Conservation (phyloP, 2,113 vertebrate genomes). For the Clinocottus analis region DNA sequence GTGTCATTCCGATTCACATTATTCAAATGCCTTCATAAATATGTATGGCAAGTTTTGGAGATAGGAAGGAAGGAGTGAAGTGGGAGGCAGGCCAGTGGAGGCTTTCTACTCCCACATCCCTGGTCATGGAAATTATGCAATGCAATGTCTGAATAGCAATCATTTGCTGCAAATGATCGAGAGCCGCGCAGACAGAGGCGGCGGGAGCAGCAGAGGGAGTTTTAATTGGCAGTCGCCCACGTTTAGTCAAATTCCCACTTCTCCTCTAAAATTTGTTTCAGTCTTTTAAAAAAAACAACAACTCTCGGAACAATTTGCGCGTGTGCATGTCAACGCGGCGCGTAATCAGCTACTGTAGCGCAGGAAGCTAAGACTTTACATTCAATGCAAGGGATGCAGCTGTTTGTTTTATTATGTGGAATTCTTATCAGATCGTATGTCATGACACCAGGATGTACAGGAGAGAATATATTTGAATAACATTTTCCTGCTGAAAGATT, state of each 20-base stretch:
- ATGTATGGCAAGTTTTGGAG: constrained; percentile 62
- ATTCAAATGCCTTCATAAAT: constrained; percentile 77
- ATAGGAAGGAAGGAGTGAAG: constrained; percentile 45
- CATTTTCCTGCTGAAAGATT: too few relatives aligned
- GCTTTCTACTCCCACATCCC: constrained; percentile 62
- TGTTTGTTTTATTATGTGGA: neutral
- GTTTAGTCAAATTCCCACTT: constrained; percentile 20
- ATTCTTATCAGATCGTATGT: constrained; percentile 1
- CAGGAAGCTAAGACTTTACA: neutral
- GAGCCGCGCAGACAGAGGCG: constrained; percentile 13
- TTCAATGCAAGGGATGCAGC: neutral
- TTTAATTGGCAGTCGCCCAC: constrained; percentile 52
- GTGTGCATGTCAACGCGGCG: neutral
- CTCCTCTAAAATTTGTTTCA: constrained; percentile 16
- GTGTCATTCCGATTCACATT: constrained; percentile 74
- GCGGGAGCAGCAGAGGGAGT: neutral
- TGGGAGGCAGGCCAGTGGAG: constrained; percentile 53
- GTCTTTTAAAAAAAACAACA: constrained; percentile 12
- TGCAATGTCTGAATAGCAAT: constrained; percentile 69
- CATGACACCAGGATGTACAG: neutral
- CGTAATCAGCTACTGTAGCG: neutral
- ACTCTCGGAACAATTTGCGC: neutral
- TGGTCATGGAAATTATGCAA: constrained; percentile 70
- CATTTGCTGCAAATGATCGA: constrained; percentile 59
- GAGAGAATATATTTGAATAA: neutral